These are phyloP conservation scores for Apogon talboti DNA, from an alignment of 2,797 vertebrate species.

Conservation along the genomic window DNA sequence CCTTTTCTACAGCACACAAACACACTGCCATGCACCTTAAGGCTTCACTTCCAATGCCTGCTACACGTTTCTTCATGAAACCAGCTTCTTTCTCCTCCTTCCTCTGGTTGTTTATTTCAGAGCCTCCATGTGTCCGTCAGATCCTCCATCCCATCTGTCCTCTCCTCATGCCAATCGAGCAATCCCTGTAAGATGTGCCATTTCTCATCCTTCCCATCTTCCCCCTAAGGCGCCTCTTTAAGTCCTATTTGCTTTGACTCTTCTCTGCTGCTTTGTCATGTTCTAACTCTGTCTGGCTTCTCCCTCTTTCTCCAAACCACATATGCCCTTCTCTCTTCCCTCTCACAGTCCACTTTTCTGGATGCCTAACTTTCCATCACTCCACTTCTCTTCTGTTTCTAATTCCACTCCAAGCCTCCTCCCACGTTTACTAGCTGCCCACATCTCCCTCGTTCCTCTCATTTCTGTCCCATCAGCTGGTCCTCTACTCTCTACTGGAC, in stretches of 20 bases:
- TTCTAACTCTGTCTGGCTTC: slow-evolving; percentile 13
- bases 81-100: slow-evolving; percentile 14
- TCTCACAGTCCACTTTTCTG: background rate
- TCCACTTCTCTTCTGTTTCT: slow-evolving; percentile 5
- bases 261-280: slow-evolving; percentile 38
- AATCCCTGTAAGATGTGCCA: slow-evolving; percentile 22
- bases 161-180: slow-evolving; percentile 41
- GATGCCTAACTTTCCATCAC: background rate
- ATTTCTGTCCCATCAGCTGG: background rate
- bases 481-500: slow-evolving; percentile 36
- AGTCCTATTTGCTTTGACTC: slow-evolving; percentile 26
- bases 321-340: background rate
- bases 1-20: no score
- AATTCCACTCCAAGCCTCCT: slow-evolving; percentile 3
- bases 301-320: slow-evolving; percentile 4
- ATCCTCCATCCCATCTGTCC: slow-evolving; percentile 39
- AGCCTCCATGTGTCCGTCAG: slow-evolving; percentile 45
- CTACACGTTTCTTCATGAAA: slow-evolving; percentile 5
- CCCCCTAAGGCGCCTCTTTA: slow-evolving; percentile 29
- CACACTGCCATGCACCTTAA: no score
- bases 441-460: background rate
- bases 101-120: slow-evolving; percentile 32
- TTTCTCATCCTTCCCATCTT: slow-evolving; percentile 24
- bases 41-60: background rate
- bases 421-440: background rate